A percentile compares a stretch with the other conserved stretches of the same genome.
phyloP scores from a whole-genome alignment of 1,140 invertebrate species.

The Lysiphlebus fabarum region DNA sequence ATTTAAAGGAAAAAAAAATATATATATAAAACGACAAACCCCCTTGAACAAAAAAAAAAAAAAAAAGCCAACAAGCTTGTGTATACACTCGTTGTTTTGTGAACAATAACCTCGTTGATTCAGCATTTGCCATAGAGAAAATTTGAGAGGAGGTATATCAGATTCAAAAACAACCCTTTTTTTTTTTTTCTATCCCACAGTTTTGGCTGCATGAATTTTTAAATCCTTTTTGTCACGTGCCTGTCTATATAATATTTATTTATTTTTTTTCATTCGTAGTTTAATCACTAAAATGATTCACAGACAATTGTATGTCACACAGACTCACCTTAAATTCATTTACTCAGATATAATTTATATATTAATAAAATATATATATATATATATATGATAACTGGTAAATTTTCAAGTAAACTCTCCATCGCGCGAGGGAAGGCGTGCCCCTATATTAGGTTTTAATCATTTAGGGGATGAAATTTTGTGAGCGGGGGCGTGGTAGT shows the following conservation, averaged over 20 bases:
- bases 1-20: too few species aligned
- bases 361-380: too few species aligned
- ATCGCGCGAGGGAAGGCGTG: conserved; percentile 45
- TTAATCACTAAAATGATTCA: background rate
- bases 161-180: conserved; percentile 26
- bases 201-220: conserved; percentile 8
- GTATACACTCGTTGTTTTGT: conserved; percentile 5
- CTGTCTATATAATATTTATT: conserved; percentile 6
- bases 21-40: too few species aligned
- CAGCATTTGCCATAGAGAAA: conserved; percentile 23
- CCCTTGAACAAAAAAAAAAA: background rate
- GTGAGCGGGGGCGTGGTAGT: conserved; percentile 51
- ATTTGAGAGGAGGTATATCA: conserved; percentile 19
- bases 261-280: background rate
- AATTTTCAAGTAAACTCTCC: conserved; percentile 21
- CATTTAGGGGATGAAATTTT: conserved; percentile 54
- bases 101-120: conserved; percentile 30
- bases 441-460: conserved; percentile 56
- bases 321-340: too few species aligned
- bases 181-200: conserved; percentile 7
- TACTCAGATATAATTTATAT: too few species aligned
- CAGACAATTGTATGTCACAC: background rate
- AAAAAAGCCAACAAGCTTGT: conserved; percentile 3
- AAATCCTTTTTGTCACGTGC: conserved; percentile 16
- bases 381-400: background rate